Percentiles rank a stretch among this genome's conserved stretches.
Conservation (phyloP, 2,888 invertebrate genomes). For the Craniophora ligustri region DNA sequence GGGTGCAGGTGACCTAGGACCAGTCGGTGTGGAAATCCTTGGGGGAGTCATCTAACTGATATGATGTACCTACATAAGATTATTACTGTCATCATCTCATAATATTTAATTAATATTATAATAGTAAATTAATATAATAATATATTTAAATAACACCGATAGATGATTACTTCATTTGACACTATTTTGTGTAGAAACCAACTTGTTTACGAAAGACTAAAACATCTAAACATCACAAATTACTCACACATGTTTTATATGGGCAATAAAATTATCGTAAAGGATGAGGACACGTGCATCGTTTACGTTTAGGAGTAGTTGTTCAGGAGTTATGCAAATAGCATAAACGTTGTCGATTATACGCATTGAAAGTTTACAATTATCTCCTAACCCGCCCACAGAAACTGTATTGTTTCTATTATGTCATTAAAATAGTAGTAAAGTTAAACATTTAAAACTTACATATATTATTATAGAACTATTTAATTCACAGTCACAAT, state of each 20-base stretch:
- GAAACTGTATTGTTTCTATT: slow-evolving; percentile 6
- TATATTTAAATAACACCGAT: too few relatives aligned
- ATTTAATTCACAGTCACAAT: slow-evolving; percentile 12
- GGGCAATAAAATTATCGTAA: slow-evolving; percentile 61
- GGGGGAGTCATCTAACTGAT: too few relatives aligned
- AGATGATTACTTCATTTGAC: not conserved
- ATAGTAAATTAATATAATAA: too few relatives aligned
- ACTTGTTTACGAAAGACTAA: slow-evolving; percentile 16
- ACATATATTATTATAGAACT: not conserved
- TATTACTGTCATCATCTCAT: not conserved
- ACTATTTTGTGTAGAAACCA: slow-evolving; percentile 2
- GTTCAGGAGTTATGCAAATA: slow-evolving; percentile 44
- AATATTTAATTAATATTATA: too few relatives aligned
- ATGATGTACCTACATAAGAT: too few relatives aligned
- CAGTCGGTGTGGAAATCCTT: too few relatives aligned
- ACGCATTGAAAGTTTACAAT: slow-evolving; percentile 35
- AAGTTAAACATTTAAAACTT: slow-evolving; percentile 5
- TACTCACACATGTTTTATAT: slow-evolving; percentile 55
- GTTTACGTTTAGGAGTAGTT: slow-evolving; percentile 49
- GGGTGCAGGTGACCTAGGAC: slow-evolving; percentile 9
- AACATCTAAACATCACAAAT: slow-evolving; percentile 46
- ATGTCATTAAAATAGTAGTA: slow-evolving; percentile 13
- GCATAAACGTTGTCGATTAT: slow-evolving; percentile 32
- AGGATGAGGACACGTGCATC: slow-evolving; percentile 38
- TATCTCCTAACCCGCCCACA: slow-evolving; percentile 9